A percentile compares a stretch with the other conserved stretches of the same genome.
These are phyloP conservation scores for Homarus gammarus DNA, from an alignment of 2,888 invertebrate genomes.

Conservation along the genomic window DNA sequence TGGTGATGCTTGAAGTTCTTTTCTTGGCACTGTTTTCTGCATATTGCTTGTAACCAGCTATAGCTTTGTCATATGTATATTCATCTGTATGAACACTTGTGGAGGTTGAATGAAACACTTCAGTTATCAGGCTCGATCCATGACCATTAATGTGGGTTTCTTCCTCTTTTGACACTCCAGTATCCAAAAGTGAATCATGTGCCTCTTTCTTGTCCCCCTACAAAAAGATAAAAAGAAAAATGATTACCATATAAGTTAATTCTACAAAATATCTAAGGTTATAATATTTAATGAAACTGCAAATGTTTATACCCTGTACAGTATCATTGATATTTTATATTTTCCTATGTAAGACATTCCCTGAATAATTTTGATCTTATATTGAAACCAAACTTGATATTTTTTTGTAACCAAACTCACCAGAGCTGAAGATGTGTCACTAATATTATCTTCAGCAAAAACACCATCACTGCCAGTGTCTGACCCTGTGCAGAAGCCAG, in stretches of 20 bases:
- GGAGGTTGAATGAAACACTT: slow-evolving; percentile 35
- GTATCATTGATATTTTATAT: too few relatives aligned
- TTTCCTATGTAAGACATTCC: too few relatives aligned
- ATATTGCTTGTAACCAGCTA: slow-evolving; percentile 89
- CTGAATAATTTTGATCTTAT: too few relatives aligned
- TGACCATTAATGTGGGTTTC: slow-evolving; percentile 65
- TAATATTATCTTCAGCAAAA: slow-evolving; percentile 75
- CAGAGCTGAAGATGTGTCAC: slow-evolving; percentile 75
- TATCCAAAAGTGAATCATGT: slow-evolving; percentile 74
- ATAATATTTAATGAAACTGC: too few relatives aligned
- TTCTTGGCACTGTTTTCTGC: slow-evolving; percentile 83
- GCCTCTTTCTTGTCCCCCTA: slow-evolving; percentile 75
- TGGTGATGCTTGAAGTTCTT: slow-evolving; percentile 68
- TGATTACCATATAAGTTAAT: neutral
- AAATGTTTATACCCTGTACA: too few relatives aligned
- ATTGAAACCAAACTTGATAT: too few relatives aligned
- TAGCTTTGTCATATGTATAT: slow-evolving; percentile 92
- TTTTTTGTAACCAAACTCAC: too few relatives aligned
- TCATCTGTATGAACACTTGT: slow-evolving; percentile 79
- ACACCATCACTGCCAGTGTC: slow-evolving; percentile 76
- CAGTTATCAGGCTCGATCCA: slow-evolving; percentile 42
- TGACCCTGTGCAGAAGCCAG: slow-evolving; percentile 76
- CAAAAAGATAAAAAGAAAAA: neutral
- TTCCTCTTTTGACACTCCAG: slow-evolving; percentile 63
- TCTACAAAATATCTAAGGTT: neutral